phyloP scores from a whole-genome alignment of 2,113 vertebrate species.

The Paralichthys olivaceus region DNA sequence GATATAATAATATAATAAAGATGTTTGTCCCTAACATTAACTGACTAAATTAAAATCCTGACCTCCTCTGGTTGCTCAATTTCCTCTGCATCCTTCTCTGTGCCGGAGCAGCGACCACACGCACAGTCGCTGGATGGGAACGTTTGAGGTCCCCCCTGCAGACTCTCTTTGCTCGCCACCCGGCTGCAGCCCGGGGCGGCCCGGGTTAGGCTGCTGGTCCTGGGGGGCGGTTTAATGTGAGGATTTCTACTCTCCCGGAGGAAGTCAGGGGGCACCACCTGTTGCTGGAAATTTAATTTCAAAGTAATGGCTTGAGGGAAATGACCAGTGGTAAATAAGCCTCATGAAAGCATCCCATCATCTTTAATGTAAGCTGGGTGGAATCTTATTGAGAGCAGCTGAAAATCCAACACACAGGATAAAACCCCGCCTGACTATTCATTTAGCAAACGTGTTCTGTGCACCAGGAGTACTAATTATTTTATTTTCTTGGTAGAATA shows the following conservation, averaged over 20 bases:
- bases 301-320: constrained; percentile 13
- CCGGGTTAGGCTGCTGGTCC: constrained; percentile 76
- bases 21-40: background rate
- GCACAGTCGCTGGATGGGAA: constrained; percentile 66
- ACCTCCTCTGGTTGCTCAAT: constrained; percentile 76
- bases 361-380: background rate
- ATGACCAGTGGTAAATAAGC: background rate
- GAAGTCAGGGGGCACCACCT: constrained; percentile 55
- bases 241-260: constrained; percentile 72
- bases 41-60: constrained; percentile 24
- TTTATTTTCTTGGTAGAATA: background rate
- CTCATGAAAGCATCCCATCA: background rate
- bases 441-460: background rate
- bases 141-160: constrained; percentile 60
- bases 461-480: constrained; percentile 11
- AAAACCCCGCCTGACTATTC: background rate
- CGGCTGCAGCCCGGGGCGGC: constrained; percentile 74
- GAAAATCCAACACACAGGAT: background rate
- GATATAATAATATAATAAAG: background rate
- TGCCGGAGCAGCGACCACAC: constrained; percentile 70
- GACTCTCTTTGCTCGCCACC: constrained; percentile 75
- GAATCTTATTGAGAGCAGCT: background rate
- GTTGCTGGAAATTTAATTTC: constrained; percentile 53
- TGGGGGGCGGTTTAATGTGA: constrained; percentile 77
- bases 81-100: constrained; percentile 81